A percentile compares a stretch with the other conserved stretches of the same genome.
Evolutionary conservation across 2,888 invertebrate species (phyloP).

Genomic region (Torymus texanus): DNA sequence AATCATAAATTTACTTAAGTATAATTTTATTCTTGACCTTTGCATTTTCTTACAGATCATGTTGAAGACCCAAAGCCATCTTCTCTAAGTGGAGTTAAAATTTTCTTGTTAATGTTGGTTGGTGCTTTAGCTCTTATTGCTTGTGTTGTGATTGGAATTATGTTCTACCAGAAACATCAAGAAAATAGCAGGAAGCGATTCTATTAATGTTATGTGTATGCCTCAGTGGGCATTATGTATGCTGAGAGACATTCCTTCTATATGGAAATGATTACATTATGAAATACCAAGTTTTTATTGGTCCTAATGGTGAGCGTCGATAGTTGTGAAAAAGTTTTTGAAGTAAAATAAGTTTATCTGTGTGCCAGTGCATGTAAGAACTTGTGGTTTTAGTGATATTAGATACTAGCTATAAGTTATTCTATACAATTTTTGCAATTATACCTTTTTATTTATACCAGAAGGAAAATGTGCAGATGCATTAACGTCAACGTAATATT

Average conservation of each 20-base stretch:
- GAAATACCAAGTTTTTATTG: conserved; percentile 34
- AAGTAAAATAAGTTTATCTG: conserved; percentile 44
- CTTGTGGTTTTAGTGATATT: conserved; percentile 49
- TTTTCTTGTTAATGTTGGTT: conserved; percentile 91
- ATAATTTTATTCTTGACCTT: not conserved
- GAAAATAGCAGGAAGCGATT: conserved; percentile 90
- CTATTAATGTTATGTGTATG: conserved; percentile 57
- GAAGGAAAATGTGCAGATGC: not conserved
- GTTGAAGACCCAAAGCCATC: conserved; percentile 91
- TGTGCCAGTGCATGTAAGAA: conserved; percentile 49
- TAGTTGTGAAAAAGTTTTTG: conserved; percentile 32
- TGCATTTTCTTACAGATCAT: conserved; percentile 79
- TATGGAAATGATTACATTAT: conserved; percentile 23
- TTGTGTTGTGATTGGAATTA: conserved; percentile 90
- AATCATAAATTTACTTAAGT: conserved; percentile 20
- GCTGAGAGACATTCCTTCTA: conserved; percentile 45
- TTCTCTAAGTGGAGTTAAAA: conserved; percentile 91
- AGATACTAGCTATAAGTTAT: conserved; percentile 27
- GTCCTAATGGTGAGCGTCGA: conserved; percentile 21
- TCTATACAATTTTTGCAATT: conserved; percentile 22
- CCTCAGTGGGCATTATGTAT: conserved; percentile 35
- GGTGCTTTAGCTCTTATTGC: conserved; percentile 89
- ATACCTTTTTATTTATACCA: conserved; percentile 41
- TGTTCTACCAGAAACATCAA: conserved; percentile 94
- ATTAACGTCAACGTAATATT: conserved; percentile 45